Evolutionary conservation across 2,888 invertebrate genomes (phyloP), one percentile per base, ranked within the genome.

Genomic region (Calliphora vomitoria): DNA sequence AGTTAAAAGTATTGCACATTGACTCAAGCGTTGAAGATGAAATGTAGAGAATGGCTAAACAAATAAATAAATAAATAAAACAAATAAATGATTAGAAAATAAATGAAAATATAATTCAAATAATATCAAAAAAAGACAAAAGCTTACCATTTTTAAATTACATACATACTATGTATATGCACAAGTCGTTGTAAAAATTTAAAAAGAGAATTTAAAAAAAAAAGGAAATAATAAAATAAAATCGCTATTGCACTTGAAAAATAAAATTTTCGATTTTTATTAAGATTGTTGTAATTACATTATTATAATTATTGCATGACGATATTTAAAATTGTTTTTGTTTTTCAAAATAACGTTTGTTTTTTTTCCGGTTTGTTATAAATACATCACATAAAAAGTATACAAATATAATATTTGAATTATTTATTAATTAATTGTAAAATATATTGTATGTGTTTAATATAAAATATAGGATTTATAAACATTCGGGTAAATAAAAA

Each of bases 361-460:
- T 38, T 74, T 71, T 38, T 64, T 53, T 44, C 8, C 60, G 53
- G 15, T 58, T 85, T 64, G n/a, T 85, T 75, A 74, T 78, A 86
- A 86, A 86, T 86, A 85, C 85, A 85, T 85, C 85, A 85, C 86
- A 83, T 86, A 79, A 79, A 82, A 86, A 83, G 60, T 86, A 78
- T 82, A 82, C 74, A 86, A 86, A 76, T 82, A 78, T 75, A 47
- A 66, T 62, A 60, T 47, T 55, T 84, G 18, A 62, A 66, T 55
- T 81, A 75, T 47, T 44, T 18, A 47, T 41, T 25, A 58, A 20
- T 53, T 44, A 81, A 53, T 69, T 64, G 47, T 2, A 64, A 76
- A 62, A 38, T 35, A 76, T 47, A 50, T 74, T 31, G 44, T 64
- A 38, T 35, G 60, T 60, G 8, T 35, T 47, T 47, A 58, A 44